Conservation (phyloP, 2,113 vertebrate genomes). For the Mirounga angustirostris region DNA sequence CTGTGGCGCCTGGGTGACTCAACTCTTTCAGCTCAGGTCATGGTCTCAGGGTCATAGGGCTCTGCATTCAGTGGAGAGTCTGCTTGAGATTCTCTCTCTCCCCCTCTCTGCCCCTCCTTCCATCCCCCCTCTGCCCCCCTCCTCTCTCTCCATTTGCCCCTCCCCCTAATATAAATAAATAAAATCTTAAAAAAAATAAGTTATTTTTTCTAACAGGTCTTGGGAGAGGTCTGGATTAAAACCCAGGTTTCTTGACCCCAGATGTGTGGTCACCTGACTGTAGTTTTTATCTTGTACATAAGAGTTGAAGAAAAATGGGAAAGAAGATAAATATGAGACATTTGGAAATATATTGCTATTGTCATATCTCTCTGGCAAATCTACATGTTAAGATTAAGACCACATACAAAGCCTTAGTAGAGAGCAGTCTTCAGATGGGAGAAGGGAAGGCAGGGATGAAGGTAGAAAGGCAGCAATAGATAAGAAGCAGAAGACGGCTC, state of each 20-base stretch:
- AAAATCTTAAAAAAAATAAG: background rate
- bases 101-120: too few species aligned
- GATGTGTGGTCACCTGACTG: background rate
- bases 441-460: background rate
- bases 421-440: background rate
- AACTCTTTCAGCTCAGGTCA: background rate
- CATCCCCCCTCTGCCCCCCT: background rate
- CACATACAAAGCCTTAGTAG: background rate
- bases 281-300: background rate
- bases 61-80: background rate
- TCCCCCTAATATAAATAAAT: background rate
- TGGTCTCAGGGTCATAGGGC: background rate
- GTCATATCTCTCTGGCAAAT: background rate
- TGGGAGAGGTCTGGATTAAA: background rate
- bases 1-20: background rate
- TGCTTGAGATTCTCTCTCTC: background rate
- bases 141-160: background rate
- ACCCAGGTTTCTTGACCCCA: background rate
- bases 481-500: background rate
- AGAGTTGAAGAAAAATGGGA: background rate
- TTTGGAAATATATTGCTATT: background rate
- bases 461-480: background rate
- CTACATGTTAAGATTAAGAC: slow-evolving; percentile 11
- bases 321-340: background rate
- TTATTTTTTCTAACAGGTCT: background rate